Evolutionary conservation across 2,113 vertebrate genomes (phyloP).

Genomic region (Zosterops pallidus): DNA sequence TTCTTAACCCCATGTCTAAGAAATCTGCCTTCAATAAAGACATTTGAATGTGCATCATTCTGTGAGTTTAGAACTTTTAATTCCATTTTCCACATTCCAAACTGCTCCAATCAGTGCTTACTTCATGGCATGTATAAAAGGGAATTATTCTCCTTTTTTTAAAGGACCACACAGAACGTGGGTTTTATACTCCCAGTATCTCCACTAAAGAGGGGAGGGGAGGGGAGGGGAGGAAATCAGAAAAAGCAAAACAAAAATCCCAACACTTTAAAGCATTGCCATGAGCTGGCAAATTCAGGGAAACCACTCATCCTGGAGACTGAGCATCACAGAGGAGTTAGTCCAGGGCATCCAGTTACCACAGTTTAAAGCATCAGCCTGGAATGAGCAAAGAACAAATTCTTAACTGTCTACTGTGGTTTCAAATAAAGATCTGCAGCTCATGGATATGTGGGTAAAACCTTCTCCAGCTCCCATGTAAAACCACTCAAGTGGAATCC

Average conservation of each 20-base stretch:
- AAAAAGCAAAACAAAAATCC: not conserved
- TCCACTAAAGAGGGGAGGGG: not conserved
- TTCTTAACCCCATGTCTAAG: not conserved
- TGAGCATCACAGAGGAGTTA: not conserved
- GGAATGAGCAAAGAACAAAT: not conserved
- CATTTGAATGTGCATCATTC: not conserved
- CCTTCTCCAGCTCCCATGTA: not conserved
- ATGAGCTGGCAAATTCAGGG: constrained; percentile 11
- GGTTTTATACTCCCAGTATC: not conserved
- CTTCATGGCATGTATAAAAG: not conserved
- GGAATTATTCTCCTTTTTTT: not conserved
- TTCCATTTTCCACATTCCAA: not conserved
- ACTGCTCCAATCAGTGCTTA: not conserved
- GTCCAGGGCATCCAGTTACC: not conserved
- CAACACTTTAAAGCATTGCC: not conserved
- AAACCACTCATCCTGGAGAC: not conserved
- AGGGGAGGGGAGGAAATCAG: not conserved
- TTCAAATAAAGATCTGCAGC: not conserved
- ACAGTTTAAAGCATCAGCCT: not conserved
- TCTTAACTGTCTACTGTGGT: not conserved
- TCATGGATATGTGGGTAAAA: not conserved
- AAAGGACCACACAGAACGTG: constrained; percentile 29
- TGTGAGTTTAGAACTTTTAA: not conserved
- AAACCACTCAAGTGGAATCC: not conserved
- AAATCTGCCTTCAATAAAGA: not conserved